A percentile compares a stretch with the other conserved stretches of the same genome.
Evolutionary conservation across 2,888 invertebrate species (phyloP).

Genomic region (Cephus pygmeus): DNA sequence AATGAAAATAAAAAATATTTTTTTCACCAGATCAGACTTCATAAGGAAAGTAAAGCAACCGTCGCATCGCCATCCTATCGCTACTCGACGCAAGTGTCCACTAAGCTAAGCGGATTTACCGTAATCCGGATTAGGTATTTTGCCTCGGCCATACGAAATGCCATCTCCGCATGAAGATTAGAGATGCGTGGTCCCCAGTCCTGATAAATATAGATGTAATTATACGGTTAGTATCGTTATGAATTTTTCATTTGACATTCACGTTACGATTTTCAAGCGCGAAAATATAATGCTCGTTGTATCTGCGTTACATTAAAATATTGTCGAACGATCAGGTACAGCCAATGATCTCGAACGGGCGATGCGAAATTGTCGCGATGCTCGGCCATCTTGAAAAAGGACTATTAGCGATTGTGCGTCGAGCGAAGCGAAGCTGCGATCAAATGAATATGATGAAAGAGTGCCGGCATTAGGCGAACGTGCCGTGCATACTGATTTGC

Average conservation of each 20-base stretch:
- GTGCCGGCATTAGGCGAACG: slow-evolving; percentile 65
- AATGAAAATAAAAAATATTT: background rate
- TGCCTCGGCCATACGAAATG: slow-evolving; percentile 45
- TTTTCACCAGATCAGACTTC: background rate
- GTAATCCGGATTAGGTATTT: slow-evolving; percentile 65
- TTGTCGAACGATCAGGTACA: background rate
- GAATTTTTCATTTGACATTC: background rate
- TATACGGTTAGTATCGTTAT: background rate
- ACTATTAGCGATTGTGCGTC: slow-evolving; percentile 58
- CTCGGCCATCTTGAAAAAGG: slow-evolving; percentile 53
- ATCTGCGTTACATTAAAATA: background rate
- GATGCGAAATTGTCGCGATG: background rate
- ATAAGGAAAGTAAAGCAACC: background rate
- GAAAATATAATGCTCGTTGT: background rate
- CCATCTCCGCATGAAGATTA: background rate
- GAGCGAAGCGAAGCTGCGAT: slow-evolving; percentile 52
- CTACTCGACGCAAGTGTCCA: slow-evolving; percentile 61
- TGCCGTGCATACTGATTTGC: slow-evolving; percentile 66
- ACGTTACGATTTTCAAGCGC: background rate
- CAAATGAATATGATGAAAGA: slow-evolving; percentile 67
- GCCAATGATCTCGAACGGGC: background rate
- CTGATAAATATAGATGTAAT: background rate
- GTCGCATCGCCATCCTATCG: slow-evolving; percentile 37
- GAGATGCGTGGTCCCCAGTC: background rate
- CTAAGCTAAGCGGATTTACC: slow-evolving; percentile 63